Conservation (phyloP, 1,140 invertebrate genomes). For the Anastatus disparis region DNA sequence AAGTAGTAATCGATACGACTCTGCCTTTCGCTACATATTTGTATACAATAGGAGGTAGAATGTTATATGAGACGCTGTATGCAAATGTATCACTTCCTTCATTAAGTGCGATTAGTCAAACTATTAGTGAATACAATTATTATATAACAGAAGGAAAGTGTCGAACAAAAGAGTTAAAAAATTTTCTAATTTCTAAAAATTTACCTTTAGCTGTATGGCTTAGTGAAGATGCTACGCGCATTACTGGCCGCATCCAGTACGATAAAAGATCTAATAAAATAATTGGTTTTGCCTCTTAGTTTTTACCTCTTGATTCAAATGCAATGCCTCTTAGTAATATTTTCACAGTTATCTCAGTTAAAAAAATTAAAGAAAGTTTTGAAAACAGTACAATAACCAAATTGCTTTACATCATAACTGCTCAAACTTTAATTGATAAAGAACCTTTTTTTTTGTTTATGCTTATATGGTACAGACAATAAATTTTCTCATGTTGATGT, state of each 20-base stretch:
- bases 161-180: no score
- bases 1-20: no score
- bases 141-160: no score
- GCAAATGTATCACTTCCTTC: no score
- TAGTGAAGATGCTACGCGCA: slow-evolving; percentile 39
- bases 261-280: slow-evolving; percentile 25
- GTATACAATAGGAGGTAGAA: no score
- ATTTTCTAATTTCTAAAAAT: slow-evolving; percentile 19
- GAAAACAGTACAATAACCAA: neutral
- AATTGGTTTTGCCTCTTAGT: slow-evolving; percentile 33
- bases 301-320: slow-evolving; percentile 10
- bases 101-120: no score
- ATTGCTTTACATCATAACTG: slow-evolving; percentile 15
- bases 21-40: no score
- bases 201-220: slow-evolving; percentile 36
- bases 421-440: slow-evolving; percentile 11
- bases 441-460: slow-evolving; percentile 18
- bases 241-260: slow-evolving; percentile 27
- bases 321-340: slow-evolving; percentile 22
- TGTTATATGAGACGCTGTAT: no score
- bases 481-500: slow-evolving; percentile 25
- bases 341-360: slow-evolving; percentile 17
- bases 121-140: no score
- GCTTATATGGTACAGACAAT: slow-evolving; percentile 32
- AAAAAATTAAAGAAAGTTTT: slow-evolving; percentile 16